Base-by-base conservation (phyloP, 1,140 invertebrate species). In the Eumaeus atala region DNA sequence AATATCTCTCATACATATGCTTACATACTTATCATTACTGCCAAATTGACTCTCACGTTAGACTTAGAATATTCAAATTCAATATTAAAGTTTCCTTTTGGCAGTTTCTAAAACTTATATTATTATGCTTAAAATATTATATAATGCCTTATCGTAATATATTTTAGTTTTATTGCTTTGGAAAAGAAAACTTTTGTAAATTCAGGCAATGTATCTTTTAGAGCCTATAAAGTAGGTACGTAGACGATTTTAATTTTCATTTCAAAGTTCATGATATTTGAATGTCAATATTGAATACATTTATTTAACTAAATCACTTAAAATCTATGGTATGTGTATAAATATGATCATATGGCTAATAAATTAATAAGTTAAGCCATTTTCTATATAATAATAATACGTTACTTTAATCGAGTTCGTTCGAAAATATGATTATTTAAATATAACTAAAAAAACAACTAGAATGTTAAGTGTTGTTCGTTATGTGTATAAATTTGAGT, bases 291-390 rank as follows among this genome's bases (percentile, higher is more conserved):
- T 17, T 9, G 16, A 84, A 66, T 58, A 82, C 79, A 81, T 82
- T 75, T 84, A 82, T 79, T 72, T 74, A 83, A 83, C 74, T 80
- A 77, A 81, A 77, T 73, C 79, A 82, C 72, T 77, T 83, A 82
- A 83, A 64, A 58, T 72, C 81, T 87, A 87, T 87, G 81, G 81
- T 84, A 84, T 87, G 79, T 87, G 77, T 78, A 84, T 84, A 84
- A 80, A 86, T 80, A 86, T 77, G 74, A 75, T 76, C 77, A 72
- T 80, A 83, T 82, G 73, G 76, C 83, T 84, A 84, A 83, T 80
- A 84, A 79, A 71, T 77, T 70, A 73, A 77, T 82, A 80, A 78
- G 73, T 76, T 78, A 79, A 66, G 69, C 71, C 60, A 64, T 60
- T 69, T 52, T 56, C 57, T 21, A 67, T 71, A 62, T 69, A 77